phyloP scores from a whole-genome alignment of 2,888 invertebrate species.

The Agrilus biguttatus region DNA sequence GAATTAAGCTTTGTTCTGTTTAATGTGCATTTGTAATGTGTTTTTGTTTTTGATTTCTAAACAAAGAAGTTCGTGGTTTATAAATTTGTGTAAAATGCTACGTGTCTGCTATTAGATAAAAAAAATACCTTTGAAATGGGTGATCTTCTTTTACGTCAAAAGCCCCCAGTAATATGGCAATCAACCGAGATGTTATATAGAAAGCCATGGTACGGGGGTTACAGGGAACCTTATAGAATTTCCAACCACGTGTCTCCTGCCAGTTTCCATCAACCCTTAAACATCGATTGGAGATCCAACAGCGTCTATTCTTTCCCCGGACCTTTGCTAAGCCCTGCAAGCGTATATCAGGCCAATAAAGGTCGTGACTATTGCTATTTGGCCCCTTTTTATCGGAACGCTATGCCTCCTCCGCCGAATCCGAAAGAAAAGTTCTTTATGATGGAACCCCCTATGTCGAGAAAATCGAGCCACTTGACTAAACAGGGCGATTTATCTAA shows the following conservation, averaged over 20 bases:
- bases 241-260: neutral
- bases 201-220: slow-evolving; percentile 43
- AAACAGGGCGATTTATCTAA: slow-evolving; percentile 18
- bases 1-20: neutral
- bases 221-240: neutral
- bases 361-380: slow-evolving; percentile 46
- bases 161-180: slow-evolving; percentile 36
- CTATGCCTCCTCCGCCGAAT: slow-evolving; percentile 43
- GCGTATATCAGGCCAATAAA: slow-evolving; percentile 22
- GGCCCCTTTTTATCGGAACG: slow-evolving; percentile 53
- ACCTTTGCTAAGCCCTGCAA: slow-evolving; percentile 13
- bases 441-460: slow-evolving; percentile 23
- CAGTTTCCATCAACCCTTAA: slow-evolving; percentile 10
- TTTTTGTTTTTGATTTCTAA: no score
- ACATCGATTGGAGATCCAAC: slow-evolving; percentile 21
- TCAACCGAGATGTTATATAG: slow-evolving; percentile 28
- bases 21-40: no score
- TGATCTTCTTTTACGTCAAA: slow-evolving; percentile 50
- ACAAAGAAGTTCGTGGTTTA: neutral
- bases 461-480: slow-evolving; percentile 10
- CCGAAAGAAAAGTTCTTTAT: slow-evolving; percentile 20
- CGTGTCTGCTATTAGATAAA: no score
- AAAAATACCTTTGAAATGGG: slow-evolving; percentile 37
- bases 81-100: no score
- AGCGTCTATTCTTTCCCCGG: slow-evolving; percentile 8